These are phyloP conservation scores for Meteorus sp. DNA, from an alignment of 1,140 invertebrate genomes.

Conservation along the genomic window DNA sequence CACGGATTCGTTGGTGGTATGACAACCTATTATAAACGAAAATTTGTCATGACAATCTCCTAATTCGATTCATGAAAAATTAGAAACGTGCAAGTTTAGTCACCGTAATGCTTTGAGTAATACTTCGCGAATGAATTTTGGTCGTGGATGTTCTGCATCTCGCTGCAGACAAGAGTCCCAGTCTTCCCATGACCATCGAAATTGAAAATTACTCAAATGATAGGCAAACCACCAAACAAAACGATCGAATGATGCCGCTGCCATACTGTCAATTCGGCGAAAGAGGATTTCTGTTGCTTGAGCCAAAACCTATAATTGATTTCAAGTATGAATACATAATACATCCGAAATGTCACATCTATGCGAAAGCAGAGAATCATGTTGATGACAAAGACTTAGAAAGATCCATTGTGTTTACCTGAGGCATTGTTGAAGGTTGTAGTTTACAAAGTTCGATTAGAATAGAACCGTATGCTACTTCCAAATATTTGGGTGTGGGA, in stretches of 20 bases:
- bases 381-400: slow-evolving; percentile 12
- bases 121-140: slow-evolving; percentile 95
- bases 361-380: too few relatives aligned
- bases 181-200: slow-evolving; percentile 98
- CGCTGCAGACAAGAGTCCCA: slow-evolving; percentile 84
- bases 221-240: slow-evolving; percentile 98
- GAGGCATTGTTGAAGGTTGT: slow-evolving; percentile 95
- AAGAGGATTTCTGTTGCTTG: slow-evolving; percentile 98
- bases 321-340: slow-evolving; percentile 24
- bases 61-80: background rate
- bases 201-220: slow-evolving; percentile 99
- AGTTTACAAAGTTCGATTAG: slow-evolving; percentile 97
- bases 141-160: slow-evolving; percentile 89
- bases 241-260: slow-evolving; percentile 93
- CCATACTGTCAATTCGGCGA: slow-evolving; percentile 95
- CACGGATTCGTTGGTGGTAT: slow-evolving; percentile 90
- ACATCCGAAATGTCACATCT: too few relatives aligned
- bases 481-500: slow-evolving; percentile 83
- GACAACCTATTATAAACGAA: slow-evolving; percentile 72
- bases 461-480: slow-evolving; percentile 94
- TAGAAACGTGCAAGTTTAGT: slow-evolving; percentile 12
- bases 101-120: slow-evolving; percentile 88
- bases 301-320: slow-evolving; percentile 69
- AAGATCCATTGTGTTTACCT: slow-evolving; percentile 62
- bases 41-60: background rate